Conservation (phyloP, 2,888 invertebrate species). For the Chloroclystis v-ata region DNA sequence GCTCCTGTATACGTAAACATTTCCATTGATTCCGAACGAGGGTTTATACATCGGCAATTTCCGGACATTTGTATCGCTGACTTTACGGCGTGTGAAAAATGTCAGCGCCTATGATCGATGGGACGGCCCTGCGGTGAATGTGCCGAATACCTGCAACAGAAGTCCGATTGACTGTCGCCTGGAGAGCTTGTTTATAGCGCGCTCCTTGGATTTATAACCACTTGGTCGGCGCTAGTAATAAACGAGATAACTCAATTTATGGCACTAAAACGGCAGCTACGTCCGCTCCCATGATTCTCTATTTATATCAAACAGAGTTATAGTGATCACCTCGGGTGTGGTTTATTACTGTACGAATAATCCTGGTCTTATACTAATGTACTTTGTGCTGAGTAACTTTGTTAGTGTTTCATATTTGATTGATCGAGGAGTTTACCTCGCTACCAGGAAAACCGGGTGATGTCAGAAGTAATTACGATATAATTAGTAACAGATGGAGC, state of each 20-base stretch:
- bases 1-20: constrained; percentile 24
- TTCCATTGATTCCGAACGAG: constrained; percentile 26
- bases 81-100: constrained; percentile 50
- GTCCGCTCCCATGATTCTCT: constrained; percentile 44
- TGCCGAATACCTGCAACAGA: constrained; percentile 46
- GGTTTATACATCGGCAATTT: constrained; percentile 44
- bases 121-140: constrained; percentile 42
- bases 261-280: constrained; percentile 46
- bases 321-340: constrained; percentile 43
- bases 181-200: constrained; percentile 52
- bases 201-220: constrained; percentile 49
- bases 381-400: constrained; percentile 12
- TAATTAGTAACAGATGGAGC: constrained; percentile 9
- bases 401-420: constrained; percentile 20
- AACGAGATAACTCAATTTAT: constrained; percentile 63
- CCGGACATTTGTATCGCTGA: constrained; percentile 49
- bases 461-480: constrained; percentile 11
- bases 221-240: constrained; percentile 55
- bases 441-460: constrained; percentile 5
- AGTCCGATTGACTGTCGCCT: constrained; percentile 56
- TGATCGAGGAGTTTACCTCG: constrained; percentile 14
- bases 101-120: constrained; percentile 55
- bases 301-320: constrained; percentile 52
- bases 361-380: constrained; percentile 4
- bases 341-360: constrained; percentile 31